Evolutionary conservation across 2,113 vertebrate species (phyloP).

Genomic region (Corynorhinus townsendii): DNA sequence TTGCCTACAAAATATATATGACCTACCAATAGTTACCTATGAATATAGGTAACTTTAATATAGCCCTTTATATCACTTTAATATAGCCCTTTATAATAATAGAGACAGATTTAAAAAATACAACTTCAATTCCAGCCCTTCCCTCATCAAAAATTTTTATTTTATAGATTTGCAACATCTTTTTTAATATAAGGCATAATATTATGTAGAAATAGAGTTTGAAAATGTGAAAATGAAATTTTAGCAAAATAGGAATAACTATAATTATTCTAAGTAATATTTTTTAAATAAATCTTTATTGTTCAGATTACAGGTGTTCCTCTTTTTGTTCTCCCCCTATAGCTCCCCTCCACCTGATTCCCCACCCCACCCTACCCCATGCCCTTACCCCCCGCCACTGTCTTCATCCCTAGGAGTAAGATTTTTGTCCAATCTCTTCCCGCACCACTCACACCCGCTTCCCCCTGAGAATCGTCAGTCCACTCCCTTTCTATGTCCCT

Average conservation of each 20-base stretch:
- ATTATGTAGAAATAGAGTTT: background rate
- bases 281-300: too few relatives aligned
- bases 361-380: too few relatives aligned
- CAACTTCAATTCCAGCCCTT: slow-evolving; percentile 62
- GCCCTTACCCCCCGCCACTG: too few relatives aligned
- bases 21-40: slow-evolving; percentile 56
- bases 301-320: too few relatives aligned
- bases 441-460: too few relatives aligned
- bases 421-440: too few relatives aligned
- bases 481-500: too few relatives aligned
- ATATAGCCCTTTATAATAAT: slow-evolving; percentile 55
- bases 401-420: too few relatives aligned
- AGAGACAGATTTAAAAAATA: slow-evolving; percentile 56
- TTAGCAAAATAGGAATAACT: slow-evolving; percentile 45
- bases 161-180: slow-evolving; percentile 43
- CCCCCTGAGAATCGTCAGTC: too few relatives aligned
- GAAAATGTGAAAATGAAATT: slow-evolving; percentile 54
- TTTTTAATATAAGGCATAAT: slow-evolving; percentile 1
- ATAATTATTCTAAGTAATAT: slow-evolving; percentile 28
- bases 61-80: slow-evolving; percentile 37
- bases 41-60: slow-evolving; percentile 49
- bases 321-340: too few relatives aligned
- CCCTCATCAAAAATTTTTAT: slow-evolving; percentile 36
- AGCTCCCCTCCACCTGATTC: too few relatives aligned
- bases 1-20: slow-evolving; percentile 64